A percentile compares a stretch with the other conserved stretches of the same genome.
Evolutionary conservation across 2,888 invertebrate genomes (phyloP).

Genomic region (Endotricha flammealis): DNA sequence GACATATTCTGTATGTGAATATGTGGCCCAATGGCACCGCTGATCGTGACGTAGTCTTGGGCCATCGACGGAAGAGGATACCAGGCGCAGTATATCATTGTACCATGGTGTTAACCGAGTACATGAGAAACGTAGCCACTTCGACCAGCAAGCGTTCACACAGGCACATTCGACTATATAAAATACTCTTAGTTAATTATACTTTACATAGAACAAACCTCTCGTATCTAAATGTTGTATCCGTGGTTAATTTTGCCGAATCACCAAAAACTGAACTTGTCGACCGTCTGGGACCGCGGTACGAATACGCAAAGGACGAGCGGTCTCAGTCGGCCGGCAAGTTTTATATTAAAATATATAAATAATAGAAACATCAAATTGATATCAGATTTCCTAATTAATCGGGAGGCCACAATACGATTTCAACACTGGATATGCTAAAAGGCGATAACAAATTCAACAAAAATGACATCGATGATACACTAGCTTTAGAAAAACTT

Average conservation of each 20-base stretch:
- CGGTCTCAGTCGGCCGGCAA: constrained; percentile 19
- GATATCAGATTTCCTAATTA: constrained; percentile 23
- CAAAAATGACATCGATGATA: constrained; percentile 21
- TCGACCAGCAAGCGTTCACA: constrained; percentile 37
- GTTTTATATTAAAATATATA: constrained; percentile 26
- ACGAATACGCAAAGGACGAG: no score
- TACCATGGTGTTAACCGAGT: constrained; percentile 13
- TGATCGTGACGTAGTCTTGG: no score
- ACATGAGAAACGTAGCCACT: constrained; percentile 20
- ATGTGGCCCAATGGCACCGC: no score
- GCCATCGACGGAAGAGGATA: no score
- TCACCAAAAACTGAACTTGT: constrained; percentile 38
- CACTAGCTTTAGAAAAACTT: constrained; percentile 25
- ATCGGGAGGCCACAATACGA: constrained; percentile 29
- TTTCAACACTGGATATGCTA: constrained; percentile 34
- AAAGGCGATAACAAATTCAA: constrained; percentile 24
- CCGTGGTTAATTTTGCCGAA: constrained; percentile 54
- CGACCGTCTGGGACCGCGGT: no score
- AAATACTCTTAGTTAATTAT: constrained; percentile 32
- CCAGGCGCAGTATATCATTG: no score
- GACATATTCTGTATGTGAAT: no score
- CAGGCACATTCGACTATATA: constrained; percentile 47
- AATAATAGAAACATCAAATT: constrained; percentile 23
- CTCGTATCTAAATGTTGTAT: constrained; percentile 28
- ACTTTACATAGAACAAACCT: constrained; percentile 28